Evolutionary conservation across 2,113 vertebrate species (phyloP).

Genomic region (Spermophilus dauricus): DNA sequence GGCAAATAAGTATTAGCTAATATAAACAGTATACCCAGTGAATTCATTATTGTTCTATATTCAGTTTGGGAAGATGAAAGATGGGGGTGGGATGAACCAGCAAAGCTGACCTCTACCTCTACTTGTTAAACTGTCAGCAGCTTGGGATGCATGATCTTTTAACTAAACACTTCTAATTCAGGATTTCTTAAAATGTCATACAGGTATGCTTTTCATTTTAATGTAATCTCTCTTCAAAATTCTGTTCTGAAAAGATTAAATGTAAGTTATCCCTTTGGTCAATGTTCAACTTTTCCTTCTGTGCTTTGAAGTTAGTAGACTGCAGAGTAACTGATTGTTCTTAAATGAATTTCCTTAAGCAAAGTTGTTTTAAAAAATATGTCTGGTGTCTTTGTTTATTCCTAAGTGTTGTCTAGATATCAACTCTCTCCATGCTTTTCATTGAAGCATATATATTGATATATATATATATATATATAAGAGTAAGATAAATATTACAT

Average conservation of each 20-base stretch:
- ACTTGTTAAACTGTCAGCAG: background rate
- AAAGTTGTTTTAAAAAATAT: conserved; percentile 30
- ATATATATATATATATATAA: background rate
- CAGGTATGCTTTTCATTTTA: background rate
- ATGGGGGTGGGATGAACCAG: background rate
- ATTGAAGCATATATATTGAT: background rate
- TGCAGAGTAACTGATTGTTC: background rate
- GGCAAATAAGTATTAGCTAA: background rate
- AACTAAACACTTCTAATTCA: background rate
- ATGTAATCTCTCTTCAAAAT: background rate
- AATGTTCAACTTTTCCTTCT: conserved; percentile 11
- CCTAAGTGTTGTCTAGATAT: background rate
- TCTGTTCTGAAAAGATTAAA: background rate
- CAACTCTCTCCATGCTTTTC: conserved; percentile 27
- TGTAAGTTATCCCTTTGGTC: background rate
- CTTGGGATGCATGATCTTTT: background rate
- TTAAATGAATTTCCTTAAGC: conserved; percentile 51
- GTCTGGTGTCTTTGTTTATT: conserved; percentile 38
- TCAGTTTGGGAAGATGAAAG: background rate
- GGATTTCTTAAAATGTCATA: background rate
- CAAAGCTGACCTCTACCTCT: background rate
- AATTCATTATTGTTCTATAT: background rate
- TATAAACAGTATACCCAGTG: background rate
- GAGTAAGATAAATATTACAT: background rate
- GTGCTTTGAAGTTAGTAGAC: background rate